A percentile compares a stretch with the other conserved stretches of the same genome.
Conservation (phyloP, 2,797 vertebrate species). For the Xyrichtys novacula region DNA sequence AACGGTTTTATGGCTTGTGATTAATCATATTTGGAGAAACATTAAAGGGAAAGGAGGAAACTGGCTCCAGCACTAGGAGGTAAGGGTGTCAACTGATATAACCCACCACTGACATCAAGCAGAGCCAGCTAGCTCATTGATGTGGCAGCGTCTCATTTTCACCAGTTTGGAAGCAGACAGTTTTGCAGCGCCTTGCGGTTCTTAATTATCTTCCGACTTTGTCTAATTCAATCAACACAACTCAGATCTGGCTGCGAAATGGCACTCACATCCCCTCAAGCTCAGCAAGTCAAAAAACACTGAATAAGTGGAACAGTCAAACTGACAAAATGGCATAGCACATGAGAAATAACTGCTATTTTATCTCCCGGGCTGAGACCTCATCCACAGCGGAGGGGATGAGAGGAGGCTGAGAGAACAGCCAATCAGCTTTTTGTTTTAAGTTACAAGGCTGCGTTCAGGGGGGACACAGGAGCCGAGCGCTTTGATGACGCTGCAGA, state of each 20-base stretch:
- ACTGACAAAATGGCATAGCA: slow-evolving; percentile 83
- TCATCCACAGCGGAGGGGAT: slow-evolving; percentile 56
- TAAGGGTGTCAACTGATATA: slow-evolving; percentile 84
- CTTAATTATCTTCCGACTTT: slow-evolving; percentile 88
- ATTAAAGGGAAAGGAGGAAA: slow-evolving; percentile 82
- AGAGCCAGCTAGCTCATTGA: slow-evolving; percentile 81
- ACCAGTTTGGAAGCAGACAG: slow-evolving; percentile 85
- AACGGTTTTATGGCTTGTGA: slow-evolving; percentile 71
- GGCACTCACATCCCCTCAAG: slow-evolving; percentile 81
- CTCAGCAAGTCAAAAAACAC: slow-evolving; percentile 80
- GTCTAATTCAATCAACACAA: slow-evolving; percentile 89
- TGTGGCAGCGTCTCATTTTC: slow-evolving; percentile 86
- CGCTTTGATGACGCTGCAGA: slow-evolving; percentile 76
- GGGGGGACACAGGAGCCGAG: slow-evolving; percentile 51
- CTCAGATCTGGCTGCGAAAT: slow-evolving; percentile 85
- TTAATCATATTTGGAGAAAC: slow-evolving; percentile 85
- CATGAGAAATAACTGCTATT: slow-evolving; percentile 81
- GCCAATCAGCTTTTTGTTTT: slow-evolving; percentile 75
- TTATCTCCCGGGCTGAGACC: slow-evolving; percentile 77
- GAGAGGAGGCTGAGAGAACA: slow-evolving; percentile 47
- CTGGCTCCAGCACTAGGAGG: slow-evolving; percentile 78
- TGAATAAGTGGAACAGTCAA: slow-evolving; percentile 83
- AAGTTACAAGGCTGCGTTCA: slow-evolving; percentile 64
- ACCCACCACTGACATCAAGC: slow-evolving; percentile 81
- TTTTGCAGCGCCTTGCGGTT: slow-evolving; percentile 86